Conservation (phyloP, 2,797 vertebrate species). For the Enteromius treurensis region DNA sequence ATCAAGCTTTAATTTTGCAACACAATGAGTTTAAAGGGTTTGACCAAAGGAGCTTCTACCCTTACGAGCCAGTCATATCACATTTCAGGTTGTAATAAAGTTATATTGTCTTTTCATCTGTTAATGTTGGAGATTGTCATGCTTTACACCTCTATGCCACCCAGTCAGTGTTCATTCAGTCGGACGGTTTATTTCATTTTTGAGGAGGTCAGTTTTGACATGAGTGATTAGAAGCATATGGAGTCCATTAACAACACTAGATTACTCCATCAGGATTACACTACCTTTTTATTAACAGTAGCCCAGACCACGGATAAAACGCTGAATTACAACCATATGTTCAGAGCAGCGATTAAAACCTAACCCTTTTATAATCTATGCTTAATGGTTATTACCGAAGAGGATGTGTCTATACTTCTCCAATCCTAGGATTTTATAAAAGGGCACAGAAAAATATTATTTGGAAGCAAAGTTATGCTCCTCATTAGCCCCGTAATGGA, state of each 20-base stretch:
- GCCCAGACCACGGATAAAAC: slow-evolving; percentile 50
- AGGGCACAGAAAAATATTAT: background rate
- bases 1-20: slow-evolving; percentile 1
- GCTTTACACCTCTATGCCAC: too few relatives aligned
- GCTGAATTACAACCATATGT: slow-evolving; percentile 77
- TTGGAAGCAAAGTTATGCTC: background rate
- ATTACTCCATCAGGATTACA: slow-evolving; percentile 36
- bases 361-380: slow-evolving; percentile 74
- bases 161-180: background rate
- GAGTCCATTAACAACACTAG: slow-evolving; percentile 43
- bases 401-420: slow-evolving; percentile 39
- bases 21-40: background rate
- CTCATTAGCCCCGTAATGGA: background rate
- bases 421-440: slow-evolving; percentile 11
- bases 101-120: slow-evolving; percentile 5
- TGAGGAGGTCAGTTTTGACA: background rate
- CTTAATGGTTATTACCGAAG: slow-evolving; percentile 66
- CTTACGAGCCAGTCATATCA: background rate
- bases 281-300: slow-evolving; percentile 68
- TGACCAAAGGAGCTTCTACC: background rate
- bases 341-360: slow-evolving; percentile 69
- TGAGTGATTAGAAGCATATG: slow-evolving; percentile 34
- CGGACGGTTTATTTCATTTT: background rate
- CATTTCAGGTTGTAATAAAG: slow-evolving; percentile 42
- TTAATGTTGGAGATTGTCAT: background rate